Conservation (phyloP, 2,888 invertebrate genomes). For the Crossocerus cetratus region DNA sequence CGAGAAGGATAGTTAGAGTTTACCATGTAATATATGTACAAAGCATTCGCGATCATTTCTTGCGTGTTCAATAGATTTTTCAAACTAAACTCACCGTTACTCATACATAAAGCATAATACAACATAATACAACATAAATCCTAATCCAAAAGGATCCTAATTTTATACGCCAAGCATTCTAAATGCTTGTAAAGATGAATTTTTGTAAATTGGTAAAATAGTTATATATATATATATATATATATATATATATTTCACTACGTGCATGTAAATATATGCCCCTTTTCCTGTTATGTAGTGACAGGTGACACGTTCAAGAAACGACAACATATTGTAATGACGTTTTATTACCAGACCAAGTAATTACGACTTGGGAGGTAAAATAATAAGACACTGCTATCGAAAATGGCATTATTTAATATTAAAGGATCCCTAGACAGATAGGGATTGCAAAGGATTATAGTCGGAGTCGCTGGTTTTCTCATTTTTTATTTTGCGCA, state of each 20-base stretch:
- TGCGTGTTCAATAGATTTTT: neutral
- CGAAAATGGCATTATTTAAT: too few relatives aligned
- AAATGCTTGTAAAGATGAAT: conserved; percentile 19
- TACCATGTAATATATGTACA: neutral
- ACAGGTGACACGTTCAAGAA: neutral
- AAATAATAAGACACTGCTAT: too few relatives aligned
- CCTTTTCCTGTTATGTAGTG: neutral
- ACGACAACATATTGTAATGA: conserved; percentile 1
- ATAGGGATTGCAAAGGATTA: too few relatives aligned
- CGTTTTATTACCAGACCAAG: conserved; percentile 5
- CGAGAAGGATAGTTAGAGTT: conserved; percentile 9
- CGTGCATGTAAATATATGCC: neutral
- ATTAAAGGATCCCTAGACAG: too few relatives aligned
- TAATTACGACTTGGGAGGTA: neutral
- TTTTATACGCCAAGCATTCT: neutral
- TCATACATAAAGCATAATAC: neutral
- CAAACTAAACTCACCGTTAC: too few relatives aligned
- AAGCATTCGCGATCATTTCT: neutral
- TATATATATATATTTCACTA: neutral
- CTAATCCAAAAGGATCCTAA: conserved; percentile 4
- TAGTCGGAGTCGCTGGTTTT: neutral
- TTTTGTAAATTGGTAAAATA: neutral
- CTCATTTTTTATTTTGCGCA: conserved; percentile 63
- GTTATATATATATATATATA: too few relatives aligned
- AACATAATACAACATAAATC: neutral